phyloP scores from a whole-genome alignment of 2,113 vertebrate species.

The Psittacula cyanocephala region DNA sequence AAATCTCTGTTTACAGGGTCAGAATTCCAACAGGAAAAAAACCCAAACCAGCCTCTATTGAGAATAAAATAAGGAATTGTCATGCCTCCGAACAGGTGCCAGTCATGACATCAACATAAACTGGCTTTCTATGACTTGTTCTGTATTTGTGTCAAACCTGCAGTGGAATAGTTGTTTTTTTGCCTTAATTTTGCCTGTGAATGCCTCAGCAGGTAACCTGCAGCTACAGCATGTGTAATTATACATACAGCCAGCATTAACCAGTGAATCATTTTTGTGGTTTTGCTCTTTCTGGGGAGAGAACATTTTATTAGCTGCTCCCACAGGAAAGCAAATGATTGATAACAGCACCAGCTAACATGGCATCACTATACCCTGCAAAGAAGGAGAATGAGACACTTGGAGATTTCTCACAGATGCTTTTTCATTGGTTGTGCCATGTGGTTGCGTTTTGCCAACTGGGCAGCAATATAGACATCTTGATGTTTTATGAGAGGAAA shows the following conservation, averaged over 20 bases:
- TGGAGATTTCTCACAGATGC: neutral
- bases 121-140: neutral
- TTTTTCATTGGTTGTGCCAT: neutral
- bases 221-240: conserved; percentile 37
- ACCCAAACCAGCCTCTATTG: neutral
- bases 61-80: neutral
- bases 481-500: neutral
- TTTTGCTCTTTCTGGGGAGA: neutral
- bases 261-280: neutral
- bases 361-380: neutral
- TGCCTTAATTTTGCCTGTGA: neutral
- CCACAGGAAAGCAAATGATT: neutral
- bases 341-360: neutral
- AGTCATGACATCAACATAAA: neutral
- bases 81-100: neutral
- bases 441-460: neutral
- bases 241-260: neutral
- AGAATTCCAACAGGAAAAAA: neutral
- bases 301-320: conserved; percentile 2
- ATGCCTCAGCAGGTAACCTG: conserved; percentile 18
- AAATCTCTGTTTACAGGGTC: neutral
- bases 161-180: neutral
- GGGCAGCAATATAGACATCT: neutral
- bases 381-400: neutral
- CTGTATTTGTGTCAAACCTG: conserved; percentile 16